A percentile compares a stretch with the other conserved stretches of the same genome.
Evolutionary conservation across 2,113 vertebrate species (phyloP).

Genomic region (Otolemur garnettii): DNA sequence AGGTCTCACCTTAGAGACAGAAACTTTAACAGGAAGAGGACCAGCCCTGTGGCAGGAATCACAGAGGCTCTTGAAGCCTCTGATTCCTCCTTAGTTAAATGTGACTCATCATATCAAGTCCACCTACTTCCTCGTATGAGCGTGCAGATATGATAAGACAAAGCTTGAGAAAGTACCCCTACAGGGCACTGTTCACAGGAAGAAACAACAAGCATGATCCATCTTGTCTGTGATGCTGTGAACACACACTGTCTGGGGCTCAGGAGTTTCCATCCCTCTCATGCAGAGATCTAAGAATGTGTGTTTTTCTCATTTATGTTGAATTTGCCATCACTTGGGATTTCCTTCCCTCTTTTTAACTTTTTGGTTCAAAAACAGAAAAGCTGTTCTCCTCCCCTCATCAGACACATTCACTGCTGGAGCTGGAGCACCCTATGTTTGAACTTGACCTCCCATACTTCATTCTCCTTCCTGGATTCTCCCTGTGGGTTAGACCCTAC

Average conservation of each 20-base stretch:
- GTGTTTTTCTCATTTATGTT: background rate
- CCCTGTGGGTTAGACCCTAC: too few relatives aligned
- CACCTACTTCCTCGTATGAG: background rate
- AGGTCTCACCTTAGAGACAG: background rate
- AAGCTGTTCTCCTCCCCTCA: background rate
- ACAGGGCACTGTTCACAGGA: background rate
- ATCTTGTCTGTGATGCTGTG: background rate
- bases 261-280: background rate
- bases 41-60: background rate
- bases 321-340: background rate
- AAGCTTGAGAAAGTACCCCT: background rate
- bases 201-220: background rate
- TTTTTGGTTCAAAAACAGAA: background rate
- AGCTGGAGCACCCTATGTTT: background rate
- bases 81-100: background rate
- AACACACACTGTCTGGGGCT: background rate
- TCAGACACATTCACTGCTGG: background rate
- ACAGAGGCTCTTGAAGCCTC: background rate
- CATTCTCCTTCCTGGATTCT: fast-evolving
- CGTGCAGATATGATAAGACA: background rate
- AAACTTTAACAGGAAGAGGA: background rate
- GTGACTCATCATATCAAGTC: background rate
- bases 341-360: conserved; percentile 2
- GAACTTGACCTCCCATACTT: background rate
- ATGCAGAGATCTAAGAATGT: background rate